Evolutionary conservation across 2,113 vertebrate species (phyloP).

Genomic region (Rynchops niger): DNA sequence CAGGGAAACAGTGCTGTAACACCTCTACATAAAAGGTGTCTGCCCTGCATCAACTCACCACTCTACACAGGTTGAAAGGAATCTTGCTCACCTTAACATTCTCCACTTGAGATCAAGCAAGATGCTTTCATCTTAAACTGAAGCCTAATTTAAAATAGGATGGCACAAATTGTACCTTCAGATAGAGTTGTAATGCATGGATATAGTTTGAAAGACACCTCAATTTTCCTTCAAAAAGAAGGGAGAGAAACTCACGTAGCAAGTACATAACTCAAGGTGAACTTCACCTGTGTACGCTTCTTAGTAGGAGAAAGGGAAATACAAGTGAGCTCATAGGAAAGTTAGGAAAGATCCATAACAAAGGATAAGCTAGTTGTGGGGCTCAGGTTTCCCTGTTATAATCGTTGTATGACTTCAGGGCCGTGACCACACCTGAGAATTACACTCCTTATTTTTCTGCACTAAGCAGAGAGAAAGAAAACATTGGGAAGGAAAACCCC

Average conservation of each 20-base stretch:
- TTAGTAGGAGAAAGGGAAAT: background rate
- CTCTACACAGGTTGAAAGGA: background rate
- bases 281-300: background rate
- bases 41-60: background rate
- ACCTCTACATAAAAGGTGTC: background rate
- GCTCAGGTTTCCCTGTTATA: background rate
- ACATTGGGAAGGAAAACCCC: background rate
- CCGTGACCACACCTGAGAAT: background rate
- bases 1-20: background rate
- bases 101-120: background rate
- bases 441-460: background rate
- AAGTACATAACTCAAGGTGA: background rate
- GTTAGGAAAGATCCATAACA: background rate
- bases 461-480: background rate
- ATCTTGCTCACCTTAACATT: background rate
- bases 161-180: background rate
- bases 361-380: background rate
- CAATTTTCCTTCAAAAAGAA: background rate
- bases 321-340: fast-evolving
- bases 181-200: background rate
- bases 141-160: background rate
- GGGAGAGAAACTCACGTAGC: background rate
- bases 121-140: background rate
- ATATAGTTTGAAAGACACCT: background rate
- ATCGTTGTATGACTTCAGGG: background rate